Evolutionary conservation across 2,113 vertebrate species (phyloP), one percentile per base, ranked within the genome.

Genomic region (Rafetus swinhoei): DNA sequence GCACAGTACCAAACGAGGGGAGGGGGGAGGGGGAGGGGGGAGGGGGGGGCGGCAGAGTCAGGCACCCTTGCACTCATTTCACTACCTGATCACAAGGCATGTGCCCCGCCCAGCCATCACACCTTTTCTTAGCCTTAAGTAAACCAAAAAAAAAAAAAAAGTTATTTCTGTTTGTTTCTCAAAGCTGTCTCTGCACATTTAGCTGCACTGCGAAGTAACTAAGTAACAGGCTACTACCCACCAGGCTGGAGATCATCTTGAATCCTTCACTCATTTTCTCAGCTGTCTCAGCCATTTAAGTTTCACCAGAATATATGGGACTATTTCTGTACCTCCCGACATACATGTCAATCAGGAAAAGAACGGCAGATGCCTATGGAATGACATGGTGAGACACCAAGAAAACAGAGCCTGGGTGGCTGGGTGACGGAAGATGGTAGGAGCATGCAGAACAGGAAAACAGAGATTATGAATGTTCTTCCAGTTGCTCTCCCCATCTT

Each of bases 241-340:
- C 79, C 45, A 65, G 16, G 55, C 94, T 45, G 74, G 59, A 88
- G 72, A 89, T 90, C 81, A 94, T 93, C 45, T 81, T 89, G 86
- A 93, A 85, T 92, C 87, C 85, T 93, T 93, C 35, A 94, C 81
- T 90, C 9, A 87, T 90, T 92, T 90, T 89, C 91, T 92, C 72
- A 94, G 25, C 81, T 94, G 3, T 62, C 27, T 45, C 55, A 87
- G 81, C 57, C 45, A 77, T 65, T 89, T 85, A 53, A 45, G 52
- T 84, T 93, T 93, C 83, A 52, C 52, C 87, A 89, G 81, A 27
- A 84, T 80, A 90, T 82, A 29, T 84, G 52, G 89, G 35, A 86
- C 90, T 57, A 90, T 53, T 96, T 93, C 80, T 85, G 19, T 84
- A 53, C 16, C 11, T 89, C 52, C 79, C 87, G 69, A 35, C 84